Conservation (phyloP, 2,797 vertebrate genomes). For the Poecilia wingei region DNA sequence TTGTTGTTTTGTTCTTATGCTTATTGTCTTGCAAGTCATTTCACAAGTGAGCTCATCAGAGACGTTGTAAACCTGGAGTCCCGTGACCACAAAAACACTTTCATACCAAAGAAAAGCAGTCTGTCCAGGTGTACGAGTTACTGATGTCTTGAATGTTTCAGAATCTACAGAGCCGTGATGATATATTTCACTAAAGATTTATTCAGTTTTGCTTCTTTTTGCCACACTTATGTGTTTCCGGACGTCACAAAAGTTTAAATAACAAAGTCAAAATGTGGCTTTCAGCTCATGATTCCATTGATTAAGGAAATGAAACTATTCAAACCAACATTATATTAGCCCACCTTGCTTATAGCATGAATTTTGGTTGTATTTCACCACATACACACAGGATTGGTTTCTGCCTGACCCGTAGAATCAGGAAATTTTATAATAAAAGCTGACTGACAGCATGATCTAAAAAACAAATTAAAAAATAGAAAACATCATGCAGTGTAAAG, state of each 20-base stretch:
- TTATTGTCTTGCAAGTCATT: neutral
- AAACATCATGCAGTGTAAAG: neutral
- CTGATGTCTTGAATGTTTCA: neutral
- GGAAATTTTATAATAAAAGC: neutral
- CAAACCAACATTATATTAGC: neutral
- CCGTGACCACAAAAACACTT: neutral
- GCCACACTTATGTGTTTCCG: neutral
- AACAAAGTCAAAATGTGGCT: neutral
- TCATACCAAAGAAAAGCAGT: slow-evolving; percentile 2
- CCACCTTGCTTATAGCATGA: neutral
- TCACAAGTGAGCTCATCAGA: neutral
- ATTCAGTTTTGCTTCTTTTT: neutral
- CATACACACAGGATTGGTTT: no score
- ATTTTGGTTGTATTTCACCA: neutral
- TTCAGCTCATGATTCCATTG: neutral
- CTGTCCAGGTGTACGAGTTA: neutral
- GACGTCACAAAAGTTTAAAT: neutral
- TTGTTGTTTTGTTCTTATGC: neutral
- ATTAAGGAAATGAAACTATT: neutral
- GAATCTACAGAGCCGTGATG: neutral
- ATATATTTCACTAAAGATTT: neutral
- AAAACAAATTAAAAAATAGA: no score
- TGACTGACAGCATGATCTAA: neutral
- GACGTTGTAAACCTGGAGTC: neutral
- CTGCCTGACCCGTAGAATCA: neutral